phyloP scores from a whole-genome alignment of 2,888 invertebrate genomes.

The Idaea dimidiata region DNA sequence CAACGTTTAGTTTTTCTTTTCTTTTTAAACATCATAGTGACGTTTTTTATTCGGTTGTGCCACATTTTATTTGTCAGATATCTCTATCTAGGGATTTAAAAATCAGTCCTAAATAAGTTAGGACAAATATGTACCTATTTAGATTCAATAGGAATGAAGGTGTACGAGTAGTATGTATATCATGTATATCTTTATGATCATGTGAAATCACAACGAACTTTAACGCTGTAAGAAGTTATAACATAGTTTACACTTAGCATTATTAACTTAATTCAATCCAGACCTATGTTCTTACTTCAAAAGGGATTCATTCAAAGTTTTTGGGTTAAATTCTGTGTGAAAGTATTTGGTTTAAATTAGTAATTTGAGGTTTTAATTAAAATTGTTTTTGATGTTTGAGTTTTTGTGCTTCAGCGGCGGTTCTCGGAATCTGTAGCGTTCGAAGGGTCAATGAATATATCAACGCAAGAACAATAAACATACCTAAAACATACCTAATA shows the following conservation, averaged over 20 bases:
- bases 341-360: constrained; percentile 1
- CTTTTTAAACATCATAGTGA: too few species aligned
- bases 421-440: not conserved
- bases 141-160: too few species aligned
- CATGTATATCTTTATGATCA: too few species aligned
- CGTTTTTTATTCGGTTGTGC: too few species aligned
- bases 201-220: too few species aligned
- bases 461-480: not conserved
- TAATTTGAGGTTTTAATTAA: not conserved
- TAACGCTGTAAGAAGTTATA: not conserved
- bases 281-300: not conserved
- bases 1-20: too few species aligned
- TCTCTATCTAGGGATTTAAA: too few species aligned
- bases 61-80: too few species aligned
- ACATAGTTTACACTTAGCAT: not conserved
- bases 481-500: not conserved
- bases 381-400: not conserved
- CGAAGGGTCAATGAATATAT: not conserved
- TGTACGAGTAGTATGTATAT: too few species aligned
- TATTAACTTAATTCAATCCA: not conserved
- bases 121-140: too few species aligned
- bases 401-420: not conserved
- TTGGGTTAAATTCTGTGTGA: not conserved
- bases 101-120: too few species aligned
- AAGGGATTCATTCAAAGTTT: not conserved